A percentile compares a stretch with the other conserved stretches of the same genome.
Conservation (phyloP, 2,113 vertebrate species). For the Dipodomys merriami region DNA sequence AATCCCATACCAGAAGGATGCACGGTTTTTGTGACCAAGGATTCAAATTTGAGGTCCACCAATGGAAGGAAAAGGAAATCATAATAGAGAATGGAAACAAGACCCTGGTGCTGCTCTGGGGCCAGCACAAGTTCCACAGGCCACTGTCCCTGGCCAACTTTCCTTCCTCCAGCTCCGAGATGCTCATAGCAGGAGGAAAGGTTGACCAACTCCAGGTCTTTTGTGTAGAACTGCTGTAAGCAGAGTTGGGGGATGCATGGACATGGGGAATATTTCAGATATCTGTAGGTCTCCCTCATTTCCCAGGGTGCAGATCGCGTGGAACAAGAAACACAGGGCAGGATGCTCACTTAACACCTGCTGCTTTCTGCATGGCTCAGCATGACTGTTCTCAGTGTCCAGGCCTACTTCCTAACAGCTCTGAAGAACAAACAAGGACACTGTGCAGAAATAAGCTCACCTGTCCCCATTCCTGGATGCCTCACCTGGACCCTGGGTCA, state of each 20-base stretch:
- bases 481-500: not conserved
- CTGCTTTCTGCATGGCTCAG: not conserved
- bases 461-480: not conserved
- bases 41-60: not conserved
- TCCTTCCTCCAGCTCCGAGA: too few relatives aligned
- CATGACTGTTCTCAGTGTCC: not conserved
- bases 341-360: too few relatives aligned
- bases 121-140: too few relatives aligned
- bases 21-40: not conserved
- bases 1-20: not conserved
- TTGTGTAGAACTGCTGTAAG: not conserved
- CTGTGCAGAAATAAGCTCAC: not conserved
- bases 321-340: not conserved
- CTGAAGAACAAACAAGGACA: constrained; percentile 32
- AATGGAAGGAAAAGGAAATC: not conserved
- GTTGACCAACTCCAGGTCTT: not conserved
- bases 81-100: not conserved
- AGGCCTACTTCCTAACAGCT: constrained; percentile 25
- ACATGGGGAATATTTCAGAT: not conserved
- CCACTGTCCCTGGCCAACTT: too few relatives aligned
- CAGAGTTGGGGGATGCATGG: not conserved
- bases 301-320: not conserved
- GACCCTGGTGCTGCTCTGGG: too few relatives aligned
- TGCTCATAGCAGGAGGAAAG: not conserved
- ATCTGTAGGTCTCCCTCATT: not conserved